Base-by-base conservation (phyloP, 2,888 invertebrate genomes). In the Ennomos erosarius region DNA sequence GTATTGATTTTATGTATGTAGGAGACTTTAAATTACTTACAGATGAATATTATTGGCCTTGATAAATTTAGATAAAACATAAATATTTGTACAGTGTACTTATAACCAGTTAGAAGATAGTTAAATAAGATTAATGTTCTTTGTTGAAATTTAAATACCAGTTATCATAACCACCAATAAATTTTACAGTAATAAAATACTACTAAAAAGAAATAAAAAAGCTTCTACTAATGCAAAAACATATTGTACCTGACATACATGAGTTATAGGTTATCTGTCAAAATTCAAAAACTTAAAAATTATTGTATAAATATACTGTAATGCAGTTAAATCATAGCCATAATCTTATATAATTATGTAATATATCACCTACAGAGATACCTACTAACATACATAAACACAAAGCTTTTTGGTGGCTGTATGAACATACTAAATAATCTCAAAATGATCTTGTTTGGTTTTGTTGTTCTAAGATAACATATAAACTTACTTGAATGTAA, bases 211-310 rank as follows among this genome's bases (percentile, higher is more conserved):
- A 45, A 44, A 40, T 40, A 8, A 6, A 40, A 39, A 12, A 11
- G 12, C 39, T 55, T 39, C 40, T 33, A 13, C 10, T 35, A 34
- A n/a, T 34, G 8, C 1, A 10, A 8, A 33, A 47, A 47, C 3
- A 38, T n/a, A 13, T 16, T 10, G n/a, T n/a, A 50, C 71, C 67
- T 81, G 81, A 78, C 80, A 81, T 75, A 71, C 55, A 70, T 64
- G 65, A 67, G 51, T 59, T 71, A 71, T 76, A 85, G 85, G 85
- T 85, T 85, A 86, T 68, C 75, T 86, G 85, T 86, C 85, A 85
- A 77, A 76, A 65, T 62, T 65, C n/a, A 35, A 67, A 64, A 65
- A 46, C 47, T 50, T 36, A 37, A 55, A 61, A 67, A 64, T 43
- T 59, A 68, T 55, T 26, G 50, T 53, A 50, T 34, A 40, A 39